A percentile compares a stretch with the other conserved stretches of the same genome.
These are phyloP conservation scores for Lagopus muta DNA, from an alignment of 2,113 vertebrate species.

Conservation along the genomic window DNA sequence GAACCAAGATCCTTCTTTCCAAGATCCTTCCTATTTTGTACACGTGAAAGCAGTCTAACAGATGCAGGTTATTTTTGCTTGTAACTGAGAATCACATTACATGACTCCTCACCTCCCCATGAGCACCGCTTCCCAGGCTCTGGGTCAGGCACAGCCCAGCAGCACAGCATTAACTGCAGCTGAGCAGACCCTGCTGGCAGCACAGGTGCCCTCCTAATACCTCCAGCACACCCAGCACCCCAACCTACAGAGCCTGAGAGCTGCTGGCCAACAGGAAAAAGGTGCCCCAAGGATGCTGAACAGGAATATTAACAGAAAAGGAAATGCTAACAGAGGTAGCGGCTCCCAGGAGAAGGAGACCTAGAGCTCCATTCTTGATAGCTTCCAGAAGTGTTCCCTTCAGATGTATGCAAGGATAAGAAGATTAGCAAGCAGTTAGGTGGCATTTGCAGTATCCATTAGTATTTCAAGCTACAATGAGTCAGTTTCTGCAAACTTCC, in stretches of 20 bases:
- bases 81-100: neutral
- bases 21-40: neutral
- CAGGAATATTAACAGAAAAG: neutral
- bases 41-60: neutral
- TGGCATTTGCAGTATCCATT: constrained; percentile 44
- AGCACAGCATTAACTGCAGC: too few species aligned
- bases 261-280: neutral
- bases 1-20: constrained; percentile 28
- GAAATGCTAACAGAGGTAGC: neutral
- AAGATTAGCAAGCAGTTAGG: constrained; percentile 46
- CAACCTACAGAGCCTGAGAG: fast-evolving
- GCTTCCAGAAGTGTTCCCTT: neutral
- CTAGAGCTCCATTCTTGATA: neutral
- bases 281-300: fast-evolving
- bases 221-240: neutral
- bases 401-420: constrained; percentile 6
- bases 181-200: neutral
- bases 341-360: neutral
- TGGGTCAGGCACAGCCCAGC: too few species aligned
- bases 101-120: neutral
- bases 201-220: fast-evolving
- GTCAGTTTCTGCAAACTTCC: constrained; percentile 53
- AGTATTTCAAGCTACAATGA: constrained; percentile 43
- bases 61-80: constrained; percentile 48
- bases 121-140: neutral